Evolutionary conservation across 2,888 invertebrate species (phyloP).

Genomic region (Ochropleura plecta): DNA sequence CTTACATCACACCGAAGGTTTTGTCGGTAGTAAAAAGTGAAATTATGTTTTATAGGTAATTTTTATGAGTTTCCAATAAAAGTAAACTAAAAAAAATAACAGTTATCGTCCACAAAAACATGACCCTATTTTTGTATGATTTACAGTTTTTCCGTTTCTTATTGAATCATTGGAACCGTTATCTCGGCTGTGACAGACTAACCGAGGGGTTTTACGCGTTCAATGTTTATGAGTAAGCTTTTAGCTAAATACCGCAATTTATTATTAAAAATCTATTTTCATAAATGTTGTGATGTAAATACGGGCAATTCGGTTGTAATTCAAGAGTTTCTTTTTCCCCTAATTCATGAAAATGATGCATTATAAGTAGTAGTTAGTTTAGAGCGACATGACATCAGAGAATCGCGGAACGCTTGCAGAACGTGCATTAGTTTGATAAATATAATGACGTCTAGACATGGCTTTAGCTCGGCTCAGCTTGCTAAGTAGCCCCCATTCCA

Average conservation of each 20-base stretch:
- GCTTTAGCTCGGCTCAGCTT: constrained; percentile 39
- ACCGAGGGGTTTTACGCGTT: constrained; percentile 66
- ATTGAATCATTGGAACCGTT: constrained; percentile 65
- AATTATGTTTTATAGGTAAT: constrained; percentile 18
- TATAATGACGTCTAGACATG: constrained; percentile 48
- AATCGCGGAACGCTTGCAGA: constrained; percentile 23
- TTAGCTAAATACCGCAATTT: constrained; percentile 25
- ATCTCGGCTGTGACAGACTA: constrained; percentile 54
- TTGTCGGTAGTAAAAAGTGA: constrained; percentile 14
- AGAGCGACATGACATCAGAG: background rate
- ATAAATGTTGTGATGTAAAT: background rate
- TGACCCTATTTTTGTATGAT: constrained; percentile 50
- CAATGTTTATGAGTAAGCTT: constrained; percentile 51
- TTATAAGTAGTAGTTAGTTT: constrained; percentile 11
- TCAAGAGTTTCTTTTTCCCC: background rate
- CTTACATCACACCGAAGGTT: constrained; percentile 13
- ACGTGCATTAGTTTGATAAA: constrained; percentile 39
- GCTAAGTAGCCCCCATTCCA: constrained; percentile 43
- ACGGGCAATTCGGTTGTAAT: constrained; percentile 23
- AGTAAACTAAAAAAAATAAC: background rate
- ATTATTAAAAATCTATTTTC: constrained; percentile 28
- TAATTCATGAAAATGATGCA: background rate
- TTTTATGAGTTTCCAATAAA: constrained; percentile 18
- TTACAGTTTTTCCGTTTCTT: constrained; percentile 57
- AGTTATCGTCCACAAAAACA: constrained; percentile 27